phyloP scores from a whole-genome alignment of 2,113 vertebrate species.

The Grallaria varia region DNA sequence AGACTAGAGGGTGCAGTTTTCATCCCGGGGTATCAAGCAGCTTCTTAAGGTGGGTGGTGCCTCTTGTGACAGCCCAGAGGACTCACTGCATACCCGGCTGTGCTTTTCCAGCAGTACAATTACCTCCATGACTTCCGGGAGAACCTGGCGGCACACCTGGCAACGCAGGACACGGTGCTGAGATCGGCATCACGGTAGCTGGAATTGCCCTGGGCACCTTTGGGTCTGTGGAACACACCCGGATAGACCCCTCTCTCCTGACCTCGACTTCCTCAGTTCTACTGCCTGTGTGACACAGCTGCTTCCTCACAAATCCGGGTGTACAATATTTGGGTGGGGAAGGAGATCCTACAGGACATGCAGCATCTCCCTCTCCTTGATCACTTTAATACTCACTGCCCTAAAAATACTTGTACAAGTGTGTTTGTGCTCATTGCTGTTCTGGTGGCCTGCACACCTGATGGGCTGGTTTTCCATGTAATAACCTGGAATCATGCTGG shows the following conservation, averaged over 20 bases:
- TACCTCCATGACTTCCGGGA: slow-evolving; percentile 90
- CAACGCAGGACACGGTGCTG: slow-evolving; percentile 57
- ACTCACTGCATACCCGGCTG: not conserved
- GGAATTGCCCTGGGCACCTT: fast-evolving
- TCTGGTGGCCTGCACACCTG: not conserved
- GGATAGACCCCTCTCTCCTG: not conserved
- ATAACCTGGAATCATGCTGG: not conserved
- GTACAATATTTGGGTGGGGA: not conserved
- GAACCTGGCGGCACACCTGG: slow-evolving; percentile 73
- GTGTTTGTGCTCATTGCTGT: not conserved
- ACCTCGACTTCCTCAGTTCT: not conserved
- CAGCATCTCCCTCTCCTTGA: not conserved
- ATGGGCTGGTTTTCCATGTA: not conserved
- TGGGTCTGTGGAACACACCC: not conserved
- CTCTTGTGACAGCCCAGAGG: not conserved
- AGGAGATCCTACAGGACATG: not conserved
- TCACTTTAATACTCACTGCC: not conserved
- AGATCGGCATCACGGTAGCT: slow-evolving; percentile 80
- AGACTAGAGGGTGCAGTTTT: not conserved
- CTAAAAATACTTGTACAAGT: not conserved
- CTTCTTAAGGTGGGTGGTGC: not conserved
- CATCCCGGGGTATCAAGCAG: not conserved
- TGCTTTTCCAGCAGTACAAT: slow-evolving; percentile 86
- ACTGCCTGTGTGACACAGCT: not conserved
- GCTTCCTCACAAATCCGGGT: fast-evolving